These are phyloP conservation scores for Latrodectus hesperus DNA, from an alignment of 2,888 invertebrate genomes.

Conservation along the genomic window DNA sequence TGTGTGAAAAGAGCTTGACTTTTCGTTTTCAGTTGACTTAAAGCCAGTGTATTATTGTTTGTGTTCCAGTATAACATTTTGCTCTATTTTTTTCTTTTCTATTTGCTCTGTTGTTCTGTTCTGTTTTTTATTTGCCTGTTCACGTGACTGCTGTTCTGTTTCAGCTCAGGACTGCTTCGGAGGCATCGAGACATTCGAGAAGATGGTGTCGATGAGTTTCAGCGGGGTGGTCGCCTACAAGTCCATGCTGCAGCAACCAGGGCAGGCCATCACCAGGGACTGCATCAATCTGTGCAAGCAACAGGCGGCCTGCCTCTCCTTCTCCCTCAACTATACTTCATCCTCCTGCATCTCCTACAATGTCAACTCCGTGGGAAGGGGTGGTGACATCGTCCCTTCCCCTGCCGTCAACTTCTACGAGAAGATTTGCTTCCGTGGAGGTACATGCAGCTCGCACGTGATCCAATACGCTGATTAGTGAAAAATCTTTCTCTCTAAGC, in stretches of 20 bases:
- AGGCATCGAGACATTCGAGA: conserved; percentile 76
- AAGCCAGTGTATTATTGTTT: too few relatives aligned
- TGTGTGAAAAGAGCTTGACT: too few relatives aligned
- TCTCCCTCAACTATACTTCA: conserved; percentile 74
- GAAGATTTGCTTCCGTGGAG: conserved; percentile 75
- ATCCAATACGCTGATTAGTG: too few relatives aligned
- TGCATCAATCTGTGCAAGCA: conserved; percentile 75
- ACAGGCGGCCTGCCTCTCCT: conserved; percentile 70
- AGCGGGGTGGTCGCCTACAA: conserved; percentile 73
- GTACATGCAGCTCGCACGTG: conserved; percentile 68
- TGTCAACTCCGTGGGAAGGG: conserved; percentile 73
- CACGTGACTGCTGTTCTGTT: neutral
- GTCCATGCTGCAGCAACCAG: conserved; percentile 75
- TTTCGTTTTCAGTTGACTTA: too few relatives aligned
- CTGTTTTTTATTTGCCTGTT: too few relatives aligned
- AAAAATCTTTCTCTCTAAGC: too few relatives aligned
- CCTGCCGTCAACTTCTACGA: conserved; percentile 75
- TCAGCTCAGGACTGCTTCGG: conserved; percentile 74
- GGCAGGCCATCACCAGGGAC: conserved; percentile 75
- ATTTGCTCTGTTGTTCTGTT: too few relatives aligned
- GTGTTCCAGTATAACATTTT: too few relatives aligned
- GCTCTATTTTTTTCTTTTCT: too few relatives aligned
- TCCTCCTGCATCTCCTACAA: conserved; percentile 75
- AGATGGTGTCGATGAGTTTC: conserved; percentile 74
- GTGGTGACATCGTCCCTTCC: conserved; percentile 74